Evolutionary conservation across 2,113 vertebrate species (phyloP), one percentile per base, ranked within the genome.

Genomic region (Scomber scombrus): DNA sequence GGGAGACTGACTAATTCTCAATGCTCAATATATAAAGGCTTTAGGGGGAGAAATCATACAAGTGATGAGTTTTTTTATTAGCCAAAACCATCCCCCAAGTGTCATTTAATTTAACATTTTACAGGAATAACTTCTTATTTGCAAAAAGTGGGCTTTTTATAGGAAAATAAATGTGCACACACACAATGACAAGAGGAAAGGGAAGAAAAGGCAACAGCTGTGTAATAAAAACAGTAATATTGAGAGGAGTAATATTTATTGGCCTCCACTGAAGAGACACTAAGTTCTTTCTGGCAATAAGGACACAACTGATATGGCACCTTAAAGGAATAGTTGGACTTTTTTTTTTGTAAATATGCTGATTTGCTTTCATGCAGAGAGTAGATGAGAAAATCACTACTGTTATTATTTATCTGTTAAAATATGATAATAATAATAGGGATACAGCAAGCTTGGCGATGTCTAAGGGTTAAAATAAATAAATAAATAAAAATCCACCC

Each of bases 1-100:
- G 51, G 65, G 3, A 40, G 55, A 12, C 18, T 61, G 74, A 63
- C 21, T 64, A 4, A 64, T 46, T 70, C 64, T 71, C 18, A 14
- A 26, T 31, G 47, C 16, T 21, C 11, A 60, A 23, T 45, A 19
- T 58, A 23, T 26, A 2, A 50, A 51, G 2, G 4, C 12, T 26
- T 26, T 8, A 5, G 7, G 19, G 8, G 9, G 14, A 6, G 18
- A 49, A 66, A 76, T 51, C 52, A 58, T 31, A 69, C 58, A 70
- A 26, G 57, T 43, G 23, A 16, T 15, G 18, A 18, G 10, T 3
- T 9, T 40, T 3, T 43, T 18, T 62, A 26, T 13, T 58, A 15
- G 11, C 12, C 13, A 11, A 26, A 26, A 10, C 15, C 29, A 11
- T 3, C 34, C 4, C 5, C 29, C 13, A 9, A 29, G 19, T 64